Conservation (phyloP, 1,140 invertebrate genomes). For the Ectropis grisescens region DNA sequence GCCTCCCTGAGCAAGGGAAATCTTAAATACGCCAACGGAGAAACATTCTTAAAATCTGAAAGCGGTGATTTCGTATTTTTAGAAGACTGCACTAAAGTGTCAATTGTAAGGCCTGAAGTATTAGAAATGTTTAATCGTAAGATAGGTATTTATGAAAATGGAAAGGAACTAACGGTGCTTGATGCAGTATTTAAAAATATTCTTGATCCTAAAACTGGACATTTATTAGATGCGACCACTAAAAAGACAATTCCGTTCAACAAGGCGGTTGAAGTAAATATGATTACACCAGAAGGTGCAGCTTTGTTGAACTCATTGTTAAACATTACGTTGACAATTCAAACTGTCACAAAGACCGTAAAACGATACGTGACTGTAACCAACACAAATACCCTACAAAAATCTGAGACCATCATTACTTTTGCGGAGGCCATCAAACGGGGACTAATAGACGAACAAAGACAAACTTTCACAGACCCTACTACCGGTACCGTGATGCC, state of each 20-base stretch:
- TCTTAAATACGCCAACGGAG: slow-evolving; percentile 79
- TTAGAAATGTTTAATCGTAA: slow-evolving; percentile 86
- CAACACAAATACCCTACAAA: slow-evolving; percentile 72
- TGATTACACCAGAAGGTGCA: slow-evolving; percentile 89
- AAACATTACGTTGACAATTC: slow-evolving; percentile 87
- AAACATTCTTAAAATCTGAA: slow-evolving; percentile 82
- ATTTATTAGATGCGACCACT: slow-evolving; percentile 83
- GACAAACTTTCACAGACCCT: slow-evolving; percentile 85
- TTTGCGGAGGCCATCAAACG: slow-evolving; percentile 82
- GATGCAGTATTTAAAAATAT: slow-evolving; percentile 87
- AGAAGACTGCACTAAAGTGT: slow-evolving; percentile 75
- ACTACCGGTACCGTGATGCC: slow-evolving; percentile 81
- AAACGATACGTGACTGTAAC: slow-evolving; percentile 84
- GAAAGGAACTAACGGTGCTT: slow-evolving; percentile 83
- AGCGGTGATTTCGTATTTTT: slow-evolving; percentile 82
- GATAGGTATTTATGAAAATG: slow-evolving; percentile 84
- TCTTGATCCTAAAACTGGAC: slow-evolving; percentile 88
- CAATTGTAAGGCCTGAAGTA: slow-evolving; percentile 81
- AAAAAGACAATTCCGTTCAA: slow-evolving; percentile 85
- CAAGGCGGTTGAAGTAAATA: slow-evolving; percentile 85
- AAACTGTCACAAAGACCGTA: slow-evolving; percentile 86
- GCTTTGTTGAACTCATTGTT: slow-evolving; percentile 85
- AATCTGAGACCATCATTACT: slow-evolving; percentile 76
- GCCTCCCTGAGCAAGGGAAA: slow-evolving; percentile 86
- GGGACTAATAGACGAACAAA: slow-evolving; percentile 85